Percentiles rank a stretch among this genome's conserved stretches.
Conservation (phyloP, 2,797 vertebrate species). For the Chromis chromis region DNA sequence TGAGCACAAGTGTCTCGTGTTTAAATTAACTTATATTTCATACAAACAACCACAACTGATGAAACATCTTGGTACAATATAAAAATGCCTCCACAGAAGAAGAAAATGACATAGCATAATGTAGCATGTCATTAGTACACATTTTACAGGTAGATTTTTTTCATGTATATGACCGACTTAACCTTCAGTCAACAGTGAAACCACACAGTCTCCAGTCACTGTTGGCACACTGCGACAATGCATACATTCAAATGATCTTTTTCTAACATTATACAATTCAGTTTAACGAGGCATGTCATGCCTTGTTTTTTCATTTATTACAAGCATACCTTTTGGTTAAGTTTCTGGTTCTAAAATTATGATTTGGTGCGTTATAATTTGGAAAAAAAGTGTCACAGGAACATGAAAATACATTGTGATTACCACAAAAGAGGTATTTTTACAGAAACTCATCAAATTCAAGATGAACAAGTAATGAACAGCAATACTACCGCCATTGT, state of each 20-base stretch:
- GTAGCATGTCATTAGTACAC: background rate
- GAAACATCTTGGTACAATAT: no score
- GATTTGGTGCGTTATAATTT: background rate
- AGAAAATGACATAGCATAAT: background rate
- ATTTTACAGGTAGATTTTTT: background rate
- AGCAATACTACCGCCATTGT: background rate
- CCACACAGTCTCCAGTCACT: conserved; percentile 29
- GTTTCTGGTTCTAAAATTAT: background rate
- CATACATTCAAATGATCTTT: conserved; percentile 10
- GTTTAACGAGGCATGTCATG: background rate
- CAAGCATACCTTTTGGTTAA: background rate
- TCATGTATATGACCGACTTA: conserved; percentile 16
- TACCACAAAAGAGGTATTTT: background rate
- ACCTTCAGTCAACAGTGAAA: conserved; percentile 48
- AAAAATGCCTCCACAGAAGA: background rate
- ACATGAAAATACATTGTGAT: background rate
- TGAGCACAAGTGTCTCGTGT: no score
- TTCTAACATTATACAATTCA: background rate
- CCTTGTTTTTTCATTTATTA: background rate
- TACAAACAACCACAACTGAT: no score
- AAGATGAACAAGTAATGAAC: background rate
- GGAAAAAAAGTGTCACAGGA: background rate
- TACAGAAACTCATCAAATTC: background rate
- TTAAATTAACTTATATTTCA: no score
- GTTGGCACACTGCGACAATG: conserved; percentile 38